A percentile compares a stretch with the other conserved stretches of the same genome.
phyloP scores from a whole-genome alignment of 2,888 invertebrate genomes.

The Lepetodrilus schrolli region DNA sequence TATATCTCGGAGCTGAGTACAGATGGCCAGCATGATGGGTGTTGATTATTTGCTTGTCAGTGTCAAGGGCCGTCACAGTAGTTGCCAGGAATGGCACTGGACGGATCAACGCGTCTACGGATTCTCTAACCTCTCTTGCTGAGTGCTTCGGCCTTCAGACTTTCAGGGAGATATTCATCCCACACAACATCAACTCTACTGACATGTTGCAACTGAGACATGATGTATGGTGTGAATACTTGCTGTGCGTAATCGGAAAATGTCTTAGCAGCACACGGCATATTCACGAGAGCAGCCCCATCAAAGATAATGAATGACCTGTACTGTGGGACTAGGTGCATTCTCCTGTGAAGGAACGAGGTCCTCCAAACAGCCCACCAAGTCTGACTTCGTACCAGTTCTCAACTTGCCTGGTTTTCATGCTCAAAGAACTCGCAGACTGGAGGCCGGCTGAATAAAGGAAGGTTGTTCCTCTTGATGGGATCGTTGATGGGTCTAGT shows the following conservation, averaged over 20 bases:
- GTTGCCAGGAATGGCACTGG: constrained; percentile 32
- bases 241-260: neutral
- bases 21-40: constrained; percentile 12
- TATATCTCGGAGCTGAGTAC: neutral
- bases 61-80: too few species aligned
- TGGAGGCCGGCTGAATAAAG: neutral
- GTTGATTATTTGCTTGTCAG: neutral
- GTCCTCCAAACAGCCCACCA: too few species aligned
- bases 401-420: neutral
- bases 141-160: constrained; percentile 31
- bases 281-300: neutral
- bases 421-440: neutral
- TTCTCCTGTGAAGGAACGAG: neutral
- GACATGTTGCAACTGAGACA: constrained; percentile 27
- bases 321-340: neutral
- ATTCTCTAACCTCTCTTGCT: constrained; percentile 32
- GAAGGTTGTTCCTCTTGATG: neutral
- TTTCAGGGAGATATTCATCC: constrained; percentile 35
- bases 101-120: constrained; percentile 27
- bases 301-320: neutral
- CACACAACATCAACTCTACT: constrained; percentile 38
- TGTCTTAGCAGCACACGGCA: neutral
- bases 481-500: neutral
- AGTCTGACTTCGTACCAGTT: neutral
- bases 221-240: constrained; percentile 28